A percentile compares a stretch with the other conserved stretches of the same genome.
These are phyloP conservation scores for Drosophila sucinea DNA, from an alignment of 1,140 invertebrate genomes.

Conservation along the genomic window DNA sequence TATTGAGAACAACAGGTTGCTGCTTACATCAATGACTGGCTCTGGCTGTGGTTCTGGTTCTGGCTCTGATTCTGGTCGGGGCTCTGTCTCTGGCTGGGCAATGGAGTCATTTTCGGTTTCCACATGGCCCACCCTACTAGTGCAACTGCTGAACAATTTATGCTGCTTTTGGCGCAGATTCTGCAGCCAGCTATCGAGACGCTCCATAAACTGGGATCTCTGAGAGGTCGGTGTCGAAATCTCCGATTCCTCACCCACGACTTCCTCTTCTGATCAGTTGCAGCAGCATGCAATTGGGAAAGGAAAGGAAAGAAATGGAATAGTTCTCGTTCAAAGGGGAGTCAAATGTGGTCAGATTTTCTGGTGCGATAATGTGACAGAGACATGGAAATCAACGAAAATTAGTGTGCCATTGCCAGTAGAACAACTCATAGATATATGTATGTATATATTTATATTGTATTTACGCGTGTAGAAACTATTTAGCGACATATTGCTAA, in stretches of 20 bases:
- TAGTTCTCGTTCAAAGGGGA: conserved; percentile 25
- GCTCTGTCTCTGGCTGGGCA: conserved; percentile 15
- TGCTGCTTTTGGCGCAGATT: conserved; percentile 68
- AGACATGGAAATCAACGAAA: conserved; percentile 50
- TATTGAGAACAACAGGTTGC: conserved; percentile 31
- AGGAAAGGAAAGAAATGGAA: conserved; percentile 36
- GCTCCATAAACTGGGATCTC: conserved; percentile 60
- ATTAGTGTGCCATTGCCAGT: conserved; percentile 71
- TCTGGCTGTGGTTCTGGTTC: conserved; percentile 30
- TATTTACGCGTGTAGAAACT: conserved; percentile 52
- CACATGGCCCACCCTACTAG: conserved; percentile 69
- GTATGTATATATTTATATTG: conserved; percentile 27
- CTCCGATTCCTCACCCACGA: conserved; percentile 51
- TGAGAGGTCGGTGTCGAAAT: conserved; percentile 57
- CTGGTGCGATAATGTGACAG: conserved; percentile 43
- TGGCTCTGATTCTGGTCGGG: conserved; percentile 1
- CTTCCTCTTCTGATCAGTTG: conserved; percentile 49
- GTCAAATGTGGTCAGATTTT: neutral
- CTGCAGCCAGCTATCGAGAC: conserved; percentile 70
- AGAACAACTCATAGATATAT: conserved; percentile 36
- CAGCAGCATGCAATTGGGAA: conserved; percentile 58
- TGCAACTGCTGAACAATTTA: conserved; percentile 69
- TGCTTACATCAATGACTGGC: conserved; percentile 60
- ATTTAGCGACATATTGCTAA: conserved; percentile 80
- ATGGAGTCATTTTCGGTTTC: conserved; percentile 49